Evolutionary conservation across 2,797 vertebrate species (phyloP), one percentile per base, ranked within the genome.

Genomic region (Poeciliopsis gracilis): DNA sequence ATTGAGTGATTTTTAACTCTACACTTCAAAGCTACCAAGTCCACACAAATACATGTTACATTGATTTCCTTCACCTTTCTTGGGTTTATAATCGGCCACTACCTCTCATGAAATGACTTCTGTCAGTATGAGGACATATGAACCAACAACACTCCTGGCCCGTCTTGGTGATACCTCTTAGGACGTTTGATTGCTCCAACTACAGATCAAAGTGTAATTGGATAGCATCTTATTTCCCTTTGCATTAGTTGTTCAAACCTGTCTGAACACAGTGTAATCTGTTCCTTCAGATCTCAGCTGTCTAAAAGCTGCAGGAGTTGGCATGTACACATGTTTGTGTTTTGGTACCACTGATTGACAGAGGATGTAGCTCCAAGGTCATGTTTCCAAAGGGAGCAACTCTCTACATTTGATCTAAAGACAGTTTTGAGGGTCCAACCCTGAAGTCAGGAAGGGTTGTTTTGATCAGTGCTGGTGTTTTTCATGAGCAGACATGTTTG

Each of bases 351-450:
- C 72, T 89, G 84, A 92, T 25, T 87, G 92, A 92, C 20, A 30
- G 13, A 82, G 84, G 51, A 90, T 92, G 91, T 93, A 86, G 85
- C 86, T 43, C 5, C 38, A 61, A 86, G 83, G 82, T 94, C 87
- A 69, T 47, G 89, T 93, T 93, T 93, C 93, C 93, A 90, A 93
- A 86, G 71, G 77, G 49, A 79, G 81, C 82, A 76, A 36, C 79
- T 82, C 25, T 80, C 51, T 88, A 75, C 90, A 84, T 93, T 90
- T 91, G 91, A 93, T 94, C 91, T 83, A 71, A 23, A 57, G n/a
- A 73, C 67, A 28, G 63, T 80, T 59, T 45, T 55, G 84, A 77
- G 83, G 53, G 82, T 30, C 87, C 66, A 5, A 82, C 84, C 93
- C 80, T 87, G 89, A 90, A 82, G 78, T 85, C 81, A 81, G 88